phyloP scores from a whole-genome alignment of 2,888 invertebrate species.

The Anticlea derivata region DNA sequence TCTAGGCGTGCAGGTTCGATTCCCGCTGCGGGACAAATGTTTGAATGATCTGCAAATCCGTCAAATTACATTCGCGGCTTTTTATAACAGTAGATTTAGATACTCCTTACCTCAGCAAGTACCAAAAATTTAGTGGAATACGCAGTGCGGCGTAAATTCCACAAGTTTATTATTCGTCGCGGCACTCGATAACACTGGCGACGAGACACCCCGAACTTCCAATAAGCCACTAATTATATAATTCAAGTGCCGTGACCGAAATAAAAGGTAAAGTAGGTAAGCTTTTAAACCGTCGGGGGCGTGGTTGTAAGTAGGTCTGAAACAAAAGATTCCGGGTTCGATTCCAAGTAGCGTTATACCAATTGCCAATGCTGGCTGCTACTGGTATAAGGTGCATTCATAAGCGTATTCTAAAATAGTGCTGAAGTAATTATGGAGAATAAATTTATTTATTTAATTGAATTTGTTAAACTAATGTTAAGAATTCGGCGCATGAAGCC shows the following conservation, averaged over 20 bases:
- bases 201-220: slow-evolving; percentile 54
- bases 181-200: slow-evolving; percentile 58
- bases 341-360: too few species aligned
- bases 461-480: too few species aligned
- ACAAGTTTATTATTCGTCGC: slow-evolving; percentile 50
- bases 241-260: slow-evolving; percentile 76
- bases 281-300: not conserved
- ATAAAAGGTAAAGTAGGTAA: slow-evolving; percentile 43
- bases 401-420: too few species aligned
- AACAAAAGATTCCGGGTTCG: not conserved
- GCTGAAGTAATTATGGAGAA: too few species aligned
- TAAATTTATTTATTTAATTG: too few species aligned
- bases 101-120: slow-evolving; percentile 7
- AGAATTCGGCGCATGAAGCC: too few species aligned
- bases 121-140: slow-evolving; percentile 35
- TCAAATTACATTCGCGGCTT: not conserved
- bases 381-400: too few species aligned
- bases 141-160: slow-evolving; percentile 38
- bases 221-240: slow-evolving; percentile 78
- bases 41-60: too few species aligned
- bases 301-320: not conserved
- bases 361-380: too few species aligned
- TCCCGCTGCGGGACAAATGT: too few species aligned
- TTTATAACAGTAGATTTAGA: not conserved
- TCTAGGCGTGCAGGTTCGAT: too few species aligned